phyloP scores from a whole-genome alignment of 2,113 vertebrate species.

The Astur gentilis region DNA sequence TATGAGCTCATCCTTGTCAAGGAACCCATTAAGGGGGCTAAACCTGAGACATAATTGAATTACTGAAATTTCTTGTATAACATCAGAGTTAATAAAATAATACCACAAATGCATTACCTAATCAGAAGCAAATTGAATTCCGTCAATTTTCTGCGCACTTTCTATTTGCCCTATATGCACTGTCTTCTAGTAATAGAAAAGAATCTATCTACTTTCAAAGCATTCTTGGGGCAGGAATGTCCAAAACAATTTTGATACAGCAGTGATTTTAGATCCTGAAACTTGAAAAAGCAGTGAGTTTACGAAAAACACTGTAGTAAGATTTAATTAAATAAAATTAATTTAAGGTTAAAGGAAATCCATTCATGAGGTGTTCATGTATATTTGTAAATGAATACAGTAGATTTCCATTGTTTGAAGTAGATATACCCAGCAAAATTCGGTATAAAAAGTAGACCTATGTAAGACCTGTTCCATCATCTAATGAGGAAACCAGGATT shows the following conservation, averaged over 20 bases:
- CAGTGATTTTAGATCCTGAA: neutral
- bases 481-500: neutral
- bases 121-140: conserved; percentile 27
- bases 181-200: neutral
- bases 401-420: neutral
- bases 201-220: neutral
- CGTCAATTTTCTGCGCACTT: neutral
- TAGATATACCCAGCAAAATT: neutral
- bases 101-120: neutral
- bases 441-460: neutral
- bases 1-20: conserved; percentile 34
- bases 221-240: neutral
- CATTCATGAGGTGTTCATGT: neutral
- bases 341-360: neutral
- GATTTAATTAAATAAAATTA: neutral
- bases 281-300: neutral
- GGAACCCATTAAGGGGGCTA: conserved; percentile 2
- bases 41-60: conserved; percentile 13
- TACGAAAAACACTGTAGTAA: neutral
- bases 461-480: neutral
- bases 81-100: conserved; percentile 48
- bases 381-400: neutral
- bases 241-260: neutral
- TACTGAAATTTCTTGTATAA: conserved; percentile 34
- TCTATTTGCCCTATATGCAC: neutral